Base-by-base conservation (phyloP, 2,113 vertebrate species). In the Mormyrus iriodes region DNA sequence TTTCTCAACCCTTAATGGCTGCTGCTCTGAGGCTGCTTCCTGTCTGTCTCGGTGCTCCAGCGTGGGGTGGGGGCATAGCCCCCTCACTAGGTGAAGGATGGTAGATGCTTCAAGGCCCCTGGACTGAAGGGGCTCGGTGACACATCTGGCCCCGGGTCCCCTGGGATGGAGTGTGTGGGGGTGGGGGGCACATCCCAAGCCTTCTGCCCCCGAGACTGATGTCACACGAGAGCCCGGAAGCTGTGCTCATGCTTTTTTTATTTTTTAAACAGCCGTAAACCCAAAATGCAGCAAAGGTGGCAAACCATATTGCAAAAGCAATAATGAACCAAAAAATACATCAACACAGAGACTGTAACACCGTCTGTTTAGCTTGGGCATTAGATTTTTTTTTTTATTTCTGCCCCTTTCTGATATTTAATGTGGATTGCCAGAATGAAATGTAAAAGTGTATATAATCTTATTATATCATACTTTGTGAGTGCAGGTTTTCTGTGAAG, bases 381-480 rank as follows among this genome's bases (percentile, higher is more conserved):
- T 93, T 94, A 94, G 90, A 94, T 90, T 90, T 89, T 52, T 73
- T 92, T 89, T 89, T 52, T 79, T 83, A 48, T 49, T 92, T 93
- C 91, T 91, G 92, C 92, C 91, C 90, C 91, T 90, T 90, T 84
- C 94, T 93, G 58, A 84, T 89, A 88, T 92, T 88, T 88, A 55
- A 89, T 53, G 94, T 93, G 93, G 93, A 95, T 92, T 89, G 93
- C 92, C 93, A 95, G 92, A 94, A 95, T 94, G 93, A 95, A 94
- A 92, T 95, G 93, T 95, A 94, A 94, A 95, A 93, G 93, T 96
- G 95, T 96, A 96, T 94, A 96, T 96, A 96, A 96, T 95, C 31
- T 92, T 96, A 93, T 93, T 95, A 94, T 96, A 95, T 95, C 95
- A 93, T 94, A 79, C 91, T 48, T 90, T 53, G 17, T 88, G 88